These are phyloP conservation scores for Epirrita christyi DNA, from an alignment of 2,888 invertebrate genomes.

Conservation along the genomic window DNA sequence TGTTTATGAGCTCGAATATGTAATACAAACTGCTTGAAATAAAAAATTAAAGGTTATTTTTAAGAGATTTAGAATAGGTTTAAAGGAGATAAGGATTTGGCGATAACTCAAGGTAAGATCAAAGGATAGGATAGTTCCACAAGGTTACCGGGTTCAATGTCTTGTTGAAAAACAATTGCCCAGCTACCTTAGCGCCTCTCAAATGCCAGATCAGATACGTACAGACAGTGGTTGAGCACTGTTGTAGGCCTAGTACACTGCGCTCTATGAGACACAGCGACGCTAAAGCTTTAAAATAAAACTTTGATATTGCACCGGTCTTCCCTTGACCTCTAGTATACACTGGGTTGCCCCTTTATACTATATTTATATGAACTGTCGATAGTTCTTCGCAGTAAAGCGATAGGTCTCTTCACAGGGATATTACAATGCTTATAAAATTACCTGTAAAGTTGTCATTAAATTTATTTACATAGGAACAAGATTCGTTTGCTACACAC, in stretches of 20 bases:
- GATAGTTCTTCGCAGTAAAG: slow-evolving; percentile 63
- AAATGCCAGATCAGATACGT: slow-evolving; percentile 61
- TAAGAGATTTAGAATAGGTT: slow-evolving; percentile 14
- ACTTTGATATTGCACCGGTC: slow-evolving; percentile 61
- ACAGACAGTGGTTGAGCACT: slow-evolving; percentile 78
- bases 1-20: neutral
- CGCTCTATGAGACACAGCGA: slow-evolving; percentile 59
- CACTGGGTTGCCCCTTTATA: slow-evolving; percentile 74
- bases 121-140: slow-evolving; percentile 29
- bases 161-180: slow-evolving; percentile 83
- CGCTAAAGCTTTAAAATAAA: slow-evolving; percentile 49
- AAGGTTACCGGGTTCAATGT: slow-evolving; percentile 77
- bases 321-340: slow-evolving; percentile 75
- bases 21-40: neutral
- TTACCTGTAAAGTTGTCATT: slow-evolving; percentile 67
- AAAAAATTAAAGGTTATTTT: slow-evolving; percentile 8
- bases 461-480: neutral
- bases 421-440: slow-evolving; percentile 41
- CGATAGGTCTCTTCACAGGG: slow-evolving; percentile 74
- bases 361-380: slow-evolving; percentile 72
- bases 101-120: slow-evolving; percentile 3
- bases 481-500: neutral
- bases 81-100: slow-evolving; percentile 7
- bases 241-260: slow-evolving; percentile 65
- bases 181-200: slow-evolving; percentile 68